A percentile compares a stretch with the other conserved stretches of the same genome.
Evolutionary conservation across 2,797 vertebrate species (phyloP).

Genomic region (Alca torda): DNA sequence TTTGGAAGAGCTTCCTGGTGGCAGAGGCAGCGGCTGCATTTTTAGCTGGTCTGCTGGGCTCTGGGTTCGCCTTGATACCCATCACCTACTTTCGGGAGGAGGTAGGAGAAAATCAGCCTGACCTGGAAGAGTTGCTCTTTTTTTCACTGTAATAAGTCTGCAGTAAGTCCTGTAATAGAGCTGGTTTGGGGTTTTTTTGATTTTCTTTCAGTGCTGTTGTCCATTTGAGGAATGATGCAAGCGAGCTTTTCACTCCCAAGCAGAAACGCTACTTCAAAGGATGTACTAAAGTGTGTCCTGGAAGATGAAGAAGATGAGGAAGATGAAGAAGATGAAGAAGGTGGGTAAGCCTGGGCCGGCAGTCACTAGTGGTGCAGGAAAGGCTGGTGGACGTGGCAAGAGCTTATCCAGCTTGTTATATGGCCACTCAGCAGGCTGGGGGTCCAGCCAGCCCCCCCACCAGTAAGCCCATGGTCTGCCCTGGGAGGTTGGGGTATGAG

Average conservation of each 20-base stretch:
- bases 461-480: background rate
- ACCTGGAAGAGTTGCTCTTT: background rate
- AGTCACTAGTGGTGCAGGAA: background rate
- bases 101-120: background rate
- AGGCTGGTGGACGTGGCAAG: background rate
- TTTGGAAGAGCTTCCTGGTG: background rate
- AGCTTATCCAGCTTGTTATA: background rate
- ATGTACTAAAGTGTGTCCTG: background rate
- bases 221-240: background rate
- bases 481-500: accelerated
- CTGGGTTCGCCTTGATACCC: background rate
- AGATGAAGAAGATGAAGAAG: background rate
- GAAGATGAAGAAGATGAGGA: background rate
- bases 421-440: background rate
- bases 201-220: background rate
- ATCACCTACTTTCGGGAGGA: background rate
- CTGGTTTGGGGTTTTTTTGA: accelerated
- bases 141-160: background rate
- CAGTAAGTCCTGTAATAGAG: background rate
- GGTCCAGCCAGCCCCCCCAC: accelerated
- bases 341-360: background rate
- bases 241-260: background rate
- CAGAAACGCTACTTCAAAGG: background rate
- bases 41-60: background rate
- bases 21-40: background rate